Percentiles rank a stretch among this genome's conserved stretches.
Conservation (phyloP, 2,888 invertebrate genomes). For the Operophtera brumata region DNA sequence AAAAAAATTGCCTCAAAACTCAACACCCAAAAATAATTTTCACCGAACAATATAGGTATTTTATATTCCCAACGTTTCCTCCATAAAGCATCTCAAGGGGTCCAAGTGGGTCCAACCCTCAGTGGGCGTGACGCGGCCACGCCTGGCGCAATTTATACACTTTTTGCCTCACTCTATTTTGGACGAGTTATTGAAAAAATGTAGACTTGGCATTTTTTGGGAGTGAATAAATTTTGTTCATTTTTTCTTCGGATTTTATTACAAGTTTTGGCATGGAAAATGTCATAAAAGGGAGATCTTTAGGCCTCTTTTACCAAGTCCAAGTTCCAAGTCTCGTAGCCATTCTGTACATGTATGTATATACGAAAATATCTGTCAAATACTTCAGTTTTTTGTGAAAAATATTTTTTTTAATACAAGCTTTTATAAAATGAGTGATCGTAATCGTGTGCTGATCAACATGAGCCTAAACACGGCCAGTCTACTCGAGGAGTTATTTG, state of each 20-base stretch:
- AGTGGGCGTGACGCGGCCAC: slow-evolving; percentile 36
- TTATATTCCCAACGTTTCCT: slow-evolving; percentile 31
- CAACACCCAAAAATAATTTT: neutral
- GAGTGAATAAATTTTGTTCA: neutral
- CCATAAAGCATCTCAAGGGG: slow-evolving; percentile 28
- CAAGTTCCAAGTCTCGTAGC: neutral
- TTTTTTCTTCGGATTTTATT: neutral
- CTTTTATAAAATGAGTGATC: too few species aligned
- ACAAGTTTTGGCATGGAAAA: too few species aligned
- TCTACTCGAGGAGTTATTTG: too few species aligned
- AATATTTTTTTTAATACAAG: too few species aligned
- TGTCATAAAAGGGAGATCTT: too few species aligned
- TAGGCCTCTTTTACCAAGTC: neutral
- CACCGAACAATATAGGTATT: slow-evolving; percentile 16
- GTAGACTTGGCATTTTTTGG: neutral
- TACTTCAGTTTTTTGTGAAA: too few species aligned
- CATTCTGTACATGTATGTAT: neutral
- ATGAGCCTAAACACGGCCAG: too few species aligned
- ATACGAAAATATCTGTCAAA: too few species aligned
- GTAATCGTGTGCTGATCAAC: too few species aligned
- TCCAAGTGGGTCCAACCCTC: slow-evolving; percentile 17
- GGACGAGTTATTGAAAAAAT: slow-evolving; percentile 28
- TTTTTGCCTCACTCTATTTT: slow-evolving; percentile 41
- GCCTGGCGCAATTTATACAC: slow-evolving; percentile 44
- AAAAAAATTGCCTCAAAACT: neutral